phyloP scores from a whole-genome alignment of 2,113 vertebrate species.

The Oreotrochilus melanogaster region DNA sequence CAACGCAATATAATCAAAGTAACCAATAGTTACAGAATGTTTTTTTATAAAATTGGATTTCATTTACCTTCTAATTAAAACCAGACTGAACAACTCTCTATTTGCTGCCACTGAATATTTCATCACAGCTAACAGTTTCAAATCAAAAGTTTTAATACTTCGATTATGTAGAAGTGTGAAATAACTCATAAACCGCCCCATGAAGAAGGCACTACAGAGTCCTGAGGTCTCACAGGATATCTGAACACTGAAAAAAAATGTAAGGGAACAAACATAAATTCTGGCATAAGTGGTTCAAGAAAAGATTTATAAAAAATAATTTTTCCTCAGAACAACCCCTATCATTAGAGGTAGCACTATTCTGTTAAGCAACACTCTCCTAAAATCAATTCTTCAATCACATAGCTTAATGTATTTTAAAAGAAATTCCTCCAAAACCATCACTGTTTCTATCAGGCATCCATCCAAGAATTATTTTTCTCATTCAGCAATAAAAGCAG shows the following conservation, averaged over 20 bases:
- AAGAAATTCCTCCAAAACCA: constrained; percentile 3
- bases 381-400: not conserved
- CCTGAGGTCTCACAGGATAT: not conserved
- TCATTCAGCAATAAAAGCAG: not conserved
- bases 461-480: constrained; percentile 20
- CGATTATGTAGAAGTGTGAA: not conserved
- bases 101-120: not conserved
- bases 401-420: not conserved
- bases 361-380: not conserved
- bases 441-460: not conserved
- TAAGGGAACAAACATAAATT: not conserved
- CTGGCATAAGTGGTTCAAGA: not conserved
- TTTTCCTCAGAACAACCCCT: not conserved
- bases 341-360: not conserved
- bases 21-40: not conserved
- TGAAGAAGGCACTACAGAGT: not conserved
- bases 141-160: not conserved
- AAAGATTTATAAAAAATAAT: not conserved
- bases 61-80: not conserved
- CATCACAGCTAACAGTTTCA: not conserved
- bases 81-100: not conserved
- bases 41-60: not conserved
- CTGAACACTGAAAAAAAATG: not conserved
- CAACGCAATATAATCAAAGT: not conserved
- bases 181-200: not conserved